Evolutionary conservation across 2,888 invertebrate genomes (phyloP).

Genomic region (Ischnus inquisitorius): DNA sequence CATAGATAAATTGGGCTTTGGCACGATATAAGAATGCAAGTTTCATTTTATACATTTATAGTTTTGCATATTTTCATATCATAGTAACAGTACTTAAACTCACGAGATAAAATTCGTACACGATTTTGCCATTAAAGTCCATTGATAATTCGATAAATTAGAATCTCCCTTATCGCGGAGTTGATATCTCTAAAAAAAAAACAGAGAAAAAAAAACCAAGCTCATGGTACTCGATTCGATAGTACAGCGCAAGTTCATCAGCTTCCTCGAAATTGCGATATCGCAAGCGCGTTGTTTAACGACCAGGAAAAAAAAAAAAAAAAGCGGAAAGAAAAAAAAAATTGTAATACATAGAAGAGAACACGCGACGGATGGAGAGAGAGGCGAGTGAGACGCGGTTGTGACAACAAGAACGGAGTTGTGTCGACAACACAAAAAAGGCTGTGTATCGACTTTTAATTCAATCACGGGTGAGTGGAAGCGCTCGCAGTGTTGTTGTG

Average conservation of each 20-base stretch:
- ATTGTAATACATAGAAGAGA: constrained; percentile 9
- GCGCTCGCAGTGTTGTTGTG: constrained; percentile 59
- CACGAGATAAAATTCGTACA: no score
- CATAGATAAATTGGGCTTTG: no score
- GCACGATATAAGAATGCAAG: no score
- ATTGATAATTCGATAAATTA: neutral
- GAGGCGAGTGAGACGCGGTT: neutral
- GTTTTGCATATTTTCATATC: no score
- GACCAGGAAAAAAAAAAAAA: neutral
- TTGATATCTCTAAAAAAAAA: neutral
- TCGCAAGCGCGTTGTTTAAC: neutral
- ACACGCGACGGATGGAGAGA: neutral
- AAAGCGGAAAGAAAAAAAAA: constrained; percentile 23
- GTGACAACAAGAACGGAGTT: constrained; percentile 2
- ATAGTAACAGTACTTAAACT: no score
- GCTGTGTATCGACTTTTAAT: constrained; percentile 73
- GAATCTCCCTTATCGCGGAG: neutral
- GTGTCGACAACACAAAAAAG: constrained; percentile 41
- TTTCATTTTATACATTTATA: no score
- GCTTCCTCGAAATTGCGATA: neutral
- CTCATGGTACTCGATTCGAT: neutral
- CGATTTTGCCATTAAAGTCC: no score
- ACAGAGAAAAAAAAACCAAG: neutral
- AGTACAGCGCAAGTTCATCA: neutral
- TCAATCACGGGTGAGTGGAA: constrained; percentile 73